Conservation (phyloP, 2,113 vertebrate species). For the Anoura caudifer region DNA sequence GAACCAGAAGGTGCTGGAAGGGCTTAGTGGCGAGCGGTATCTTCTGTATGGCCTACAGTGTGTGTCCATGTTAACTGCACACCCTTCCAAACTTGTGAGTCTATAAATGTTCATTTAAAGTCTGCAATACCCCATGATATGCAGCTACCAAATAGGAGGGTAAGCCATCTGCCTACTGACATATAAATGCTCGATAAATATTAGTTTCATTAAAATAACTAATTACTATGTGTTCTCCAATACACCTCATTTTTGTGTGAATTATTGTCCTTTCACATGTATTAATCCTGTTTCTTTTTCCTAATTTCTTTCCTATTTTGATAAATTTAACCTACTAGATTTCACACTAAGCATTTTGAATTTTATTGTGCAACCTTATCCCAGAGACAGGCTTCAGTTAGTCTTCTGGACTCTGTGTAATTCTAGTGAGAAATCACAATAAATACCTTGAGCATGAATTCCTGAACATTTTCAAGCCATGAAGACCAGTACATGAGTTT, state of each 20-base stretch:
- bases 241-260: neutral
- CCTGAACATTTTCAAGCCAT: neutral
- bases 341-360: neutral
- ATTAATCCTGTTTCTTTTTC: neutral
- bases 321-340: neutral
- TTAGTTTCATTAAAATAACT: constrained; percentile 26
- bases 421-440: neutral
- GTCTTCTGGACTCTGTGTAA: neutral
- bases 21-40: neutral
- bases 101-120: constrained; percentile 16
- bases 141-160: neutral
- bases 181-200: neutral
- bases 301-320: neutral
- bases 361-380: neutral
- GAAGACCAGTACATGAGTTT: neutral
- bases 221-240: neutral
- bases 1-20: neutral
- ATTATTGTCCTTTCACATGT: neutral
- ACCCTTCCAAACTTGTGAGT: neutral
- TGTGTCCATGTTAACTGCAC: neutral
- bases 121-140: neutral
- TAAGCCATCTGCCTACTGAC: neutral
- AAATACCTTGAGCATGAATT: neutral
- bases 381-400: neutral
- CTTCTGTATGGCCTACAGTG: neutral